Base-by-base conservation (phyloP, 2,888 invertebrate genomes). In the Aspidiotus rigidus region DNA sequence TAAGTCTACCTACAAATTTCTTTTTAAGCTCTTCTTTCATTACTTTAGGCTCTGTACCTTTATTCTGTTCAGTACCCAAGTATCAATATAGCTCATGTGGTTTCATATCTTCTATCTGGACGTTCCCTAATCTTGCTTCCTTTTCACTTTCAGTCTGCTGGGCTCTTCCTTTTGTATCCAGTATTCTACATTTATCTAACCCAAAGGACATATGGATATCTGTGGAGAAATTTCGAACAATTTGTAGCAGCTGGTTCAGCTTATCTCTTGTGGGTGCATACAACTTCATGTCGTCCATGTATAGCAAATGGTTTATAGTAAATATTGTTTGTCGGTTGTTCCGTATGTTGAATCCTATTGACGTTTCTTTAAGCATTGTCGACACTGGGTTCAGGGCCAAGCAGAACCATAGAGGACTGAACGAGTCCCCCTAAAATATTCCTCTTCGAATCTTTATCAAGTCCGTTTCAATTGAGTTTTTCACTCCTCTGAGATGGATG, bases 221-320 rank as follows among this genome's bases (percentile, higher is more conserved):
- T 8, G 66, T 49, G 49, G 57, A 69, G 57, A 72, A 69, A 16
- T n/a, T 17, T 61, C 69, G 59, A 16, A 55, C 63, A 10, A 67
- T 16, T 42, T 69, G 17, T 1, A 73, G 16, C 13, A 72, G 59
- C 15, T 54, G 15, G 10, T 69, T 41, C 39, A 42, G n/a, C 62
- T 59, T 57, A n/a, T 39, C 70, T 1, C 42, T 60, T 11, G 49
- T 13, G 10, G n/a, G 49, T n/a, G 72, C 71, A 70, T 71, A 71
- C 9, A 74, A 39, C 55, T 73, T 71, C 9, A 74, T 40, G 54
- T 74, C 73, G 62, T 74, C 72, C 71, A 74, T 71, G 44, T 73
- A 73, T 10, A 74, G 60, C 6, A 72, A 70, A 54, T 74, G 72
- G 9, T 62, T 64, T 7, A 72, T 57, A 67, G 57, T 56, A 17